These are phyloP conservation scores for Calosoma granatense DNA, from an alignment of 1,140 invertebrate genomes.

Conservation along the genomic window DNA sequence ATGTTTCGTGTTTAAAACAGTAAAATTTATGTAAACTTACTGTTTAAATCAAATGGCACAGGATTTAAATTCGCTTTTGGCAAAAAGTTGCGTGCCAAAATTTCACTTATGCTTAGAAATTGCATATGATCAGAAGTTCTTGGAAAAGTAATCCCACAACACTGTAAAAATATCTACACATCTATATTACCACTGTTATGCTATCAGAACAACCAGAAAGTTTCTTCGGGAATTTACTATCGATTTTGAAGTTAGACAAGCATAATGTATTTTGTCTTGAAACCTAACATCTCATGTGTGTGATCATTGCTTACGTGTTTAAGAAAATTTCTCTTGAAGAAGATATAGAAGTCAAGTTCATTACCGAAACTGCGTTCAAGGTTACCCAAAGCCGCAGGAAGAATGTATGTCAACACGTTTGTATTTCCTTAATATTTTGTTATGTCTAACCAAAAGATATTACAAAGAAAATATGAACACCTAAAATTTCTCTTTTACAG, in stretches of 20 bases:
- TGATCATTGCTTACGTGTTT: not conserved
- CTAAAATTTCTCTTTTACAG: not conserved
- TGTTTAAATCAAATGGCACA: too few relatives aligned
- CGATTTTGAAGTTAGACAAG: not conserved
- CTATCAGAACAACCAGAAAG: not conserved
- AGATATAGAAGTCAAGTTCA: not conserved
- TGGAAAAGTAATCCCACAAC: too few relatives aligned
- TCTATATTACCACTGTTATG: not conserved
- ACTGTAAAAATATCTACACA: not conserved
- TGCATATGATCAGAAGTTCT: too few relatives aligned
- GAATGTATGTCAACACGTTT: not conserved
- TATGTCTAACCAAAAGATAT: not conserved
- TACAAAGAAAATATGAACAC: not conserved
- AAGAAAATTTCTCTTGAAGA: not conserved
- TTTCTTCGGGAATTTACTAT: too few relatives aligned
- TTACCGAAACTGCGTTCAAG: not conserved
- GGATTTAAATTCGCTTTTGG: too few relatives aligned
- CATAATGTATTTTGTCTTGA: not conserved
- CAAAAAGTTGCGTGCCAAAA: too few relatives aligned
- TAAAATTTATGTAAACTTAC: not conserved
- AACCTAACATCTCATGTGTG: not conserved
- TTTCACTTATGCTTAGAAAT: too few relatives aligned
- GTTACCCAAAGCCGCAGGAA: not conserved
- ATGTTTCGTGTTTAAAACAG: not conserved
- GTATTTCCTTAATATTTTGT: not conserved